These are phyloP conservation scores for Carassius gibelio DNA, from an alignment of 2,113 vertebrate species.

Conservation along the genomic window DNA sequence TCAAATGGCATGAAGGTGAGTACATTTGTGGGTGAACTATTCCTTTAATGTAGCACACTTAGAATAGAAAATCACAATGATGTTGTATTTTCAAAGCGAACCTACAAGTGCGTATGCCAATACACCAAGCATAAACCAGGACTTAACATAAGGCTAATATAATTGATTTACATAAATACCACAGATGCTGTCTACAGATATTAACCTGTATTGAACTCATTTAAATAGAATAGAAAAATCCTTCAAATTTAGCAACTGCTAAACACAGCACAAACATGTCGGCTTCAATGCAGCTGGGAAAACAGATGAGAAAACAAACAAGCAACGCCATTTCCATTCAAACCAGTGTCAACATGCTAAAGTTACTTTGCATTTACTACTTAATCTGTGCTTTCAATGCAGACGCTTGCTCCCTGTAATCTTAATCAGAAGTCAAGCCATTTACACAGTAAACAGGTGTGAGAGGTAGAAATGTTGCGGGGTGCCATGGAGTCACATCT, in stretches of 20 bases:
- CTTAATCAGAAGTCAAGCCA: slow-evolving; percentile 18
- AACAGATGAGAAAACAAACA: not conserved
- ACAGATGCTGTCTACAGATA: not conserved
- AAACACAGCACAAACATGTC: not conserved
- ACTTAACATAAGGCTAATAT: not conserved
- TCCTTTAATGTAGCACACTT: too few relatives aligned
- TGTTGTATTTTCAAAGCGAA: not conserved
- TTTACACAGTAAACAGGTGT: slow-evolving; percentile 43
- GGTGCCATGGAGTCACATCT: slow-evolving; percentile 19
- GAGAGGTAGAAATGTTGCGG: slow-evolving; percentile 29
- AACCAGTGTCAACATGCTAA: slow-evolving; percentile 24
- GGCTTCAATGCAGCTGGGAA: not conserved
- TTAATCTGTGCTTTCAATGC: slow-evolving; percentile 24
- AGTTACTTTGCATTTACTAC: slow-evolving; percentile 13
- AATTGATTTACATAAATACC: not conserved
- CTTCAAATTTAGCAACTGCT: not conserved
- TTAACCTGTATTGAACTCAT: not conserved
- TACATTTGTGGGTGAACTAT: not conserved
- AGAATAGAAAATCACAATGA: too few relatives aligned
- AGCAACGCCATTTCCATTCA: slow-evolving; percentile 6
- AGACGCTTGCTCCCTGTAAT: slow-evolving; percentile 20
- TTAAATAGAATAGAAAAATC: not conserved
- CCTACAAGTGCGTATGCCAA: not conserved
- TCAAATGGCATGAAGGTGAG: not conserved
- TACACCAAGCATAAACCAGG: not conserved